Base-by-base conservation (phyloP, 2,797 vertebrate species). In the Catharus ustulatus region DNA sequence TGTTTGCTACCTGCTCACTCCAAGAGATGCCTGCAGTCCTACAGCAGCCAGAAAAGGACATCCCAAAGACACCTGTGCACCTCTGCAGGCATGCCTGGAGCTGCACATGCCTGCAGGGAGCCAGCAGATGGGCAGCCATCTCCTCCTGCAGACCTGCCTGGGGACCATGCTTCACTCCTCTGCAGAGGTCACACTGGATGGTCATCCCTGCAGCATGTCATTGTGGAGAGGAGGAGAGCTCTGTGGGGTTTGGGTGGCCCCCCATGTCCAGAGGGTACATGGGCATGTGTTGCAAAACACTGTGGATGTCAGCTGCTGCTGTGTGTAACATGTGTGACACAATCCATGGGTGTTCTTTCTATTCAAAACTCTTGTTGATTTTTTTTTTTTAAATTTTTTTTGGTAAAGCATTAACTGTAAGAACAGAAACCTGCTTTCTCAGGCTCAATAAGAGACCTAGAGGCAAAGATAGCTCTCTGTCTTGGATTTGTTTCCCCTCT, bases 171-270 rank as follows among this genome's bases (percentile, higher is more conserved):
- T 67, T 29, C 21, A 43, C 15, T 24, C 9, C 32, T 62, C 19
- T 18, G 26, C 2, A 1, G 8, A 10, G 5, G n/a, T 29, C 22
- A 5, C 1, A 1, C 7, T 1, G 30, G 5, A 2, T 5, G 0
- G 4, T 2, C 18, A 19, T 22, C 24, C 24, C 10, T 48, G 24
- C 34, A 57, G 22, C 5, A 0, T 32, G 43, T 6, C 23, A 16
- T 26, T 1, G 1, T 0, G 3, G 22, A 38, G 32, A 27, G 13
- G 11, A 38, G 32, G 4, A 77, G 43, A 59, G 18, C 43, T 38
- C 8, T 38, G 38, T 38, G 38, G 38, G 38, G 38, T 38, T 38
- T 38, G 38, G 38, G 38, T 38, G 38, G 8, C 38, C 38, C 38
- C 38, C 8, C 38, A 38, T 38, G 38, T 38, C 38, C 38, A 38